Evolutionary conservation across 2,888 invertebrate genomes (phyloP).

Genomic region (Melinaea menophilus): DNA sequence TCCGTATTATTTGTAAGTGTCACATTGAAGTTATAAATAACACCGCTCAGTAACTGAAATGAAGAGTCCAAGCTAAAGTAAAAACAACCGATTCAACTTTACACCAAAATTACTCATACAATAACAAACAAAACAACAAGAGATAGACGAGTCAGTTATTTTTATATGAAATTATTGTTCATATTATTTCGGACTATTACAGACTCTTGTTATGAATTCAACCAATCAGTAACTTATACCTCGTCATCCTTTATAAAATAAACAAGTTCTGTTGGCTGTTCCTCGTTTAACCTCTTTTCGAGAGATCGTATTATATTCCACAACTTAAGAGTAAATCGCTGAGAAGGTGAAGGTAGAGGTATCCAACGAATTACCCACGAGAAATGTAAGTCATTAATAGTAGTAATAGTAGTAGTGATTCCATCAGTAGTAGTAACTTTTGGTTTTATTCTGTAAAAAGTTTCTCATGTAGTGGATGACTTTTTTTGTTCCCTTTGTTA

Average conservation of each 20-base stretch:
- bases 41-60: conserved; percentile 50
- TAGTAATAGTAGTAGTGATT: conserved; percentile 10
- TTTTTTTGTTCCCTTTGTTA: too few relatives aligned
- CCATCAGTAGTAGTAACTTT: too few relatives aligned
- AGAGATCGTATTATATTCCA: conserved; percentile 50
- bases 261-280: conserved; percentile 30
- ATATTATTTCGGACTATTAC: too few relatives aligned
- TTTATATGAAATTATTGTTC: neutral
- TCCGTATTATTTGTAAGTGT: conserved; percentile 30
- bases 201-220: neutral
- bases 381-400: conserved; percentile 37
- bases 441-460: too few relatives aligned
- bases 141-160: conserved; percentile 3
- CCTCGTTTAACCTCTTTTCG: conserved; percentile 45
- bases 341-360: conserved; percentile 40
- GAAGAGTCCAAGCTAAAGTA: neutral
- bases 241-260: conserved; percentile 51
- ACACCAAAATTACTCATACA: too few relatives aligned
- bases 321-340: conserved; percentile 47
- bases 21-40: conserved; percentile 53
- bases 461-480: too few relatives aligned
- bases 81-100: too few relatives aligned
- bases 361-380: conserved; percentile 52
- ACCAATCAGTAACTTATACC: conserved; percentile 30
- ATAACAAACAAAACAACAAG: neutral